Conservation (phyloP, 1,140 invertebrate genomes). For the Meloidogyne chitwoodi region DNA sequence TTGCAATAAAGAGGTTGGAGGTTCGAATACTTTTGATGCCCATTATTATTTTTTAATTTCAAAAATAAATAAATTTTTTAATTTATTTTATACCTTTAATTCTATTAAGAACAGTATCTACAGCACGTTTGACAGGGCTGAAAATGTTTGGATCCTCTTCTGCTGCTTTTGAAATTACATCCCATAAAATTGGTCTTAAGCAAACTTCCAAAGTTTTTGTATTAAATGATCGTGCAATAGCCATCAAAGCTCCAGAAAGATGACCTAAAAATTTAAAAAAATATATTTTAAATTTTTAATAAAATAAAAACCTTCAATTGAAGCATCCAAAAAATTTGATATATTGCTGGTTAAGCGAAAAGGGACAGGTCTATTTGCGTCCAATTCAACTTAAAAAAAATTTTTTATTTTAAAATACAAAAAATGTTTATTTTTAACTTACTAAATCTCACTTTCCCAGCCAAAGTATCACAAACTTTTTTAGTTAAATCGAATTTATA, state of each 20-base stretch:
- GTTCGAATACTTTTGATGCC: neutral
- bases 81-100: neutral
- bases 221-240: slow-evolving; percentile 23
- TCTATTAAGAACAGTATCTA: slow-evolving; percentile 8
- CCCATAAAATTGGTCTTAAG: slow-evolving; percentile 33
- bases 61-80: too few relatives aligned
- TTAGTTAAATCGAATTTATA: slow-evolving; percentile 32
- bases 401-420: neutral
- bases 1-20: too few relatives aligned
- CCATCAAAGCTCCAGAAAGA: slow-evolving; percentile 27
- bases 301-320: slow-evolving; percentile 34
- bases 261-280: slow-evolving; percentile 22
- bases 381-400: slow-evolving; percentile 31
- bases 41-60: too few relatives aligned
- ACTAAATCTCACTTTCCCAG: slow-evolving; percentile 27
- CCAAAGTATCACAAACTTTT: slow-evolving; percentile 21
- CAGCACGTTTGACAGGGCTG: slow-evolving; percentile 12
- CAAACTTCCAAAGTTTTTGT: slow-evolving; percentile 18
- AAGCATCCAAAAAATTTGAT: slow-evolving; percentile 26
- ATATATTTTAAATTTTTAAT: neutral
- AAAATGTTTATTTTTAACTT: neutral
- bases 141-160: slow-evolving; percentile 21
- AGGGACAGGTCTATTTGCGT: slow-evolving; percentile 30
- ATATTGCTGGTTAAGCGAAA: slow-evolving; percentile 31
- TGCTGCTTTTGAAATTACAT: slow-evolving; percentile 28